Conservation (phyloP, 2,113 vertebrate species). For the Tauraco erythrolophus region DNA sequence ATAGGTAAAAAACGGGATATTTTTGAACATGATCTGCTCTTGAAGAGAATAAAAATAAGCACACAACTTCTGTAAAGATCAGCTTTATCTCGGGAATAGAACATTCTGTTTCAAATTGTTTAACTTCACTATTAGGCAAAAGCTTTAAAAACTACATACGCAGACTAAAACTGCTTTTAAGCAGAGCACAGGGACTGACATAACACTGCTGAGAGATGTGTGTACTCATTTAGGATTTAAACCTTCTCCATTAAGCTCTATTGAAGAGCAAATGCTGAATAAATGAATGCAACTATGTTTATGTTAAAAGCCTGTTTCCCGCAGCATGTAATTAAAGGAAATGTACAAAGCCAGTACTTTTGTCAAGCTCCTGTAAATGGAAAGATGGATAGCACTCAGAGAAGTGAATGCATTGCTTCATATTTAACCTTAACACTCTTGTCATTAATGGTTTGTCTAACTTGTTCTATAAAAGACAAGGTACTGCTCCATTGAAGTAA, state of each 20-base stretch:
- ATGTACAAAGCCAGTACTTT: constrained; percentile 96
- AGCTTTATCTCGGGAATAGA: constrained; percentile 60
- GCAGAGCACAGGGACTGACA: constrained; percentile 74
- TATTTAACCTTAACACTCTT: constrained; percentile 94
- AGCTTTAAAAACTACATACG: constrained; percentile 76
- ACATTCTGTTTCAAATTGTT: constrained; percentile 68
- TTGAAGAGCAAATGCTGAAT: constrained; percentile 91
- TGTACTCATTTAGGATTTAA: constrained; percentile 89
- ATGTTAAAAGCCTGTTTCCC: constrained; percentile 98
- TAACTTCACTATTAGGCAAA: constrained; percentile 75
- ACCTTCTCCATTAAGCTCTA: constrained; percentile 90
- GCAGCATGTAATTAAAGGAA: constrained; percentile 93
- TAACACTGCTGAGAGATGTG: constrained; percentile 83
- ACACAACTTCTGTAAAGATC: constrained; percentile 10
- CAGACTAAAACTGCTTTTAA: constrained; percentile 81
- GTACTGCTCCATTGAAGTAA: constrained; percentile 94
- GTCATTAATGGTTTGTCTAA: constrained; percentile 95
- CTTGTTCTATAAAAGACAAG: constrained; percentile 90
- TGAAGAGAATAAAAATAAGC: constrained; percentile 14
- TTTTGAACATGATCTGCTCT: constrained; percentile 8
- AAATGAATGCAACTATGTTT: constrained; percentile 93
- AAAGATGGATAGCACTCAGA: constrained; percentile 94
- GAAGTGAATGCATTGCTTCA: constrained; percentile 90
- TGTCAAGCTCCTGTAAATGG: constrained; percentile 98
- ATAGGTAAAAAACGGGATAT: background rate